Evolutionary conservation across 2,888 invertebrate genomes (phyloP).

Genomic region (Drosophila macrothrix): DNA sequence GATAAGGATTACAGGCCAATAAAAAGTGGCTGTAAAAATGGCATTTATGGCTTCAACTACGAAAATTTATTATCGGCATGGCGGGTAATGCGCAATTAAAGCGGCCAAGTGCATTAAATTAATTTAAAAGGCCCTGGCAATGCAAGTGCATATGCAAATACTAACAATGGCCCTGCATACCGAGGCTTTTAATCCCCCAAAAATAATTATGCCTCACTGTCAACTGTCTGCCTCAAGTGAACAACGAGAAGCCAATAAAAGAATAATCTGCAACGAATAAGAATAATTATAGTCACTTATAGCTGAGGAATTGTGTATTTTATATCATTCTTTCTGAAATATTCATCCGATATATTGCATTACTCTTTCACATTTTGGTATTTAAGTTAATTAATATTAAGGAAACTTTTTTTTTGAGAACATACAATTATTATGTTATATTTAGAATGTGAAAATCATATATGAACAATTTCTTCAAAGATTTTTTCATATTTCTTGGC

Average conservation of each 20-base stretch:
- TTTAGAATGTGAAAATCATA: neutral
- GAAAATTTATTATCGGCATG: slow-evolving; percentile 70
- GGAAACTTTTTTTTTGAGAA: neutral
- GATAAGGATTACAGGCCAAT: slow-evolving; percentile 32
- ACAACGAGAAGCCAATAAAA: slow-evolving; percentile 2
- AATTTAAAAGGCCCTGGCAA: slow-evolving; percentile 64
- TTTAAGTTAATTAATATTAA: neutral
- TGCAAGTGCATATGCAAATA: slow-evolving; percentile 41
- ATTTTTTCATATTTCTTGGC: neutral
- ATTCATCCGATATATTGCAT: neutral
- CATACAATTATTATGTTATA: neutral
- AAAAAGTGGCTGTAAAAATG: slow-evolving; percentile 59
- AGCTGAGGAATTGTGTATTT: slow-evolving; percentile 16
- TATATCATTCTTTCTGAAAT: neutral
- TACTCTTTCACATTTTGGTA: neutral
- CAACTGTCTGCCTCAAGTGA: slow-evolving; percentile 10
- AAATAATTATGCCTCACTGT: slow-evolving; percentile 9
- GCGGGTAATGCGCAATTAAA: slow-evolving; percentile 73
- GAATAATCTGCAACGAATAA: slow-evolving; percentile 9
- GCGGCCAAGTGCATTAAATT: slow-evolving; percentile 72
- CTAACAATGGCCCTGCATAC: slow-evolving; percentile 8
- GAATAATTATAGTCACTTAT: slow-evolving; percentile 18
- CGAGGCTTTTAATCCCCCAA: slow-evolving; percentile 3
- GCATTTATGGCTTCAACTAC: slow-evolving; percentile 70
- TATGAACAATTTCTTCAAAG: neutral